Base-by-base conservation (phyloP, 2,797 vertebrate genomes). In the Phoebastria nigripes region DNA sequence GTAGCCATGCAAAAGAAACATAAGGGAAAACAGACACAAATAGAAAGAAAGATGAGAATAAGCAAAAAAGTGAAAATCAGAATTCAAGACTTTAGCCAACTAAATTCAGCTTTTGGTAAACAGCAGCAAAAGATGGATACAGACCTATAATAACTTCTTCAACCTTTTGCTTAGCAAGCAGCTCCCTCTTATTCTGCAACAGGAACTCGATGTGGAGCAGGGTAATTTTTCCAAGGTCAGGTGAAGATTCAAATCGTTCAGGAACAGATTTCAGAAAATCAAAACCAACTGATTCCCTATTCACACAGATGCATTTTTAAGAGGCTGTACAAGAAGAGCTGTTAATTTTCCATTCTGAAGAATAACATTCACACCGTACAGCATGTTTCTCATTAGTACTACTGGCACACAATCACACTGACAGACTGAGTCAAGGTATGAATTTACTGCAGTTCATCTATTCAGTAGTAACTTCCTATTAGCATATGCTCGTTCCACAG, bases 151-250 rank as follows among this genome's bases (percentile, higher is more conserved):
- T 98, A 88, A 98, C 88, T 91, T 99, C 98, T 96, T 99, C 99
- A 90, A 99, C 98, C 98, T 99, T 99, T 96, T 99, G 98, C 97
- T 98, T 99, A 90, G 97, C 98, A 96, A 99, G 95, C 55, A 98
- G 96, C 81, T 99, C 99, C 96, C 98, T 99, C 81, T 98, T 98
- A 96, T 95, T 98, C 97, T 98, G 98, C 96, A 99, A 97, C 96
- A 99, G 98, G 55, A 99, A 97, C 95, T 99, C 97, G 19, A 99
- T 96, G 73, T 99, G 98, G 92, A 99, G 91, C 72, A 99, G 96
- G 37, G 98, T 96, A 93, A 98, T 98, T 90, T 97, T 98, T 92
- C 98, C 98, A 97, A 98, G 94, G 94, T 99, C 98, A 97, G 99
- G 98, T 91, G 98, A 98, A 28, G 98, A 98, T 91, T 98, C 98